Base-by-base conservation (phyloP, 2,888 invertebrate species). In the Zhengitettix transpicula region DNA sequence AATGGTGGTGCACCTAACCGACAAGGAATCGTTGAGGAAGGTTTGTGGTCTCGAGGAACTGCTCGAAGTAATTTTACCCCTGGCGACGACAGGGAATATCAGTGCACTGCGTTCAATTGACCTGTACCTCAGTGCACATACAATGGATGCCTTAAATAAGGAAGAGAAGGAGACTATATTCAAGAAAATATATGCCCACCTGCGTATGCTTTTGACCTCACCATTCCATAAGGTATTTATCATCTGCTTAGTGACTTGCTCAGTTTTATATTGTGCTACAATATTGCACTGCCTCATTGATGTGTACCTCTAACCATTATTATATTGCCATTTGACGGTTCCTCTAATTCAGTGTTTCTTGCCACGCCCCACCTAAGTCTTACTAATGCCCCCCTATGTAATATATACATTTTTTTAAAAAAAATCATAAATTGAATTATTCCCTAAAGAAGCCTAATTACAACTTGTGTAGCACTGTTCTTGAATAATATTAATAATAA, bases 181-280 rank as follows among this genome's bases (percentile, higher is more conserved):
- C 58, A 67, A 72, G 60, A 67, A 78, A 64, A 69, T 82, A 1
- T 79, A 82, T 69, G 73, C 73, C 0, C 70, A 71, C 64, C 69
- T 88, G n/a, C 76, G 79, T 58, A 68, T 69, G 1, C 84, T 87
- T 69, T 75, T 89, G 2, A 77, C 78, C 40, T 86, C 87, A 0
- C 84, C 85, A 11, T 82, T 79, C 68, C 81, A 84, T 66, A 77
- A 82, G 71, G 84, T 85, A 73, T 76, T 77, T 74, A 67, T 62
- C 44, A 59, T 17, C 47, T 58, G 54, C 42, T 28, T 28, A 28
- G 28, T 28, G 28, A 28, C 7, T 28, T 28, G 2, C 28, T 28
- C 28, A 28, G 7, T 2, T 28, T 28, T 28, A 28, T 28, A 28
- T 28, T 28, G 28, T 28, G 28, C 28, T 28, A 28, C 28, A 28